Evolutionary conservation across 2,888 invertebrate species (phyloP).

Genomic region (Hedychridium roseum): DNA sequence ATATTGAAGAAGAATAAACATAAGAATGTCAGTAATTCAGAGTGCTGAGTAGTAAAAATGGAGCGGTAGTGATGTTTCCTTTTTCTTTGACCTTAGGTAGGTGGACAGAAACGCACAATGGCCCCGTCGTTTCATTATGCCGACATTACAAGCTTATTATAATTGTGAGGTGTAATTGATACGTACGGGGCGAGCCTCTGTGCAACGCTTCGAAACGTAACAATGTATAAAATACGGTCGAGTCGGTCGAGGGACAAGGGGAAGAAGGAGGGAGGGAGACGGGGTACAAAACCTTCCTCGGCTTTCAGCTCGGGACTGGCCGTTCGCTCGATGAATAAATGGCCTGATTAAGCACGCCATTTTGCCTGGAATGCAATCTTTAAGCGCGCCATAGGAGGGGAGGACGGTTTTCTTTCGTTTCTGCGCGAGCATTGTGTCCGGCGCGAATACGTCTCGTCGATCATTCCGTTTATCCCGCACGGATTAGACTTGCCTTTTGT

Average conservation of each 20-base stretch:
- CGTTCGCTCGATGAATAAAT: conserved; percentile 49
- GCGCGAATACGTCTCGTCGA: no score
- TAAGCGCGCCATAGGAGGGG: no score
- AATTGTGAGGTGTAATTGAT: conserved; percentile 52
- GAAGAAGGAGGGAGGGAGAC: conserved; percentile 9
- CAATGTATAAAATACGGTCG: conserved; percentile 36
- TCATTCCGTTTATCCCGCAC: no score
- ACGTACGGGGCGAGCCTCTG: conserved; percentile 19
- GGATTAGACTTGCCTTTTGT: no score
- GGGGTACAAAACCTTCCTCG: conserved; percentile 27
- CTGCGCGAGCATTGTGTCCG: no score
- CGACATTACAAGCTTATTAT: conserved; percentile 46
- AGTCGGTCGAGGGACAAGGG: conserved; percentile 3
- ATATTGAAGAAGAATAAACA: no score
- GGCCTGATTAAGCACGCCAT: conserved; percentile 55
- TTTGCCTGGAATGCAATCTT: conserved; percentile 53
- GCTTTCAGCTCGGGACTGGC: conserved; percentile 25
- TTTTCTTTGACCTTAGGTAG: no score
- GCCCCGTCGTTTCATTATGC: conserved; percentile 26
- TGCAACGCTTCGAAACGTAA: conserved; percentile 15
- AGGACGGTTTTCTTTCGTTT: no score
- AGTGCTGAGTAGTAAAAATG: no score
- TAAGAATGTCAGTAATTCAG: no score
- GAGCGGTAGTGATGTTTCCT: no score
- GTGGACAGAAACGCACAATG: conserved; percentile 10